A percentile compares a stretch with the other conserved stretches of the same genome.
These are phyloP conservation scores for Xenopus petersii DNA, from an alignment of 2,797 vertebrate species.

Conservation along the genomic window DNA sequence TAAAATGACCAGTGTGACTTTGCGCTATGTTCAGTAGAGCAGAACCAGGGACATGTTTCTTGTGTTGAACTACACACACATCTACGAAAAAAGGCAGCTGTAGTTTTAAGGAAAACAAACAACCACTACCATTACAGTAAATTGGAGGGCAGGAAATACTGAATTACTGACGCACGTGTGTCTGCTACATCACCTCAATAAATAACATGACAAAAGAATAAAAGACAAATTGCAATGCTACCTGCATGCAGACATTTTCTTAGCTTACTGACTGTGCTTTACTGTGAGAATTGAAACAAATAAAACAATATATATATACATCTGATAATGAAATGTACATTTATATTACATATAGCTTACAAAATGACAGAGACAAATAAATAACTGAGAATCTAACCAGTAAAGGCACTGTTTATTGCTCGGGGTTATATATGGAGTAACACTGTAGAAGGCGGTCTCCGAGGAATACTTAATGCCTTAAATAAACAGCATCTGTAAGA, in stretches of 20 bases:
- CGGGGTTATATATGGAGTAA: slow-evolving; percentile 54
- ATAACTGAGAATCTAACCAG: slow-evolving; percentile 72
- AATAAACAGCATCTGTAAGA: slow-evolving; percentile 78
- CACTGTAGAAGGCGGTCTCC: slow-evolving; percentile 55
- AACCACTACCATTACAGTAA: not conserved
- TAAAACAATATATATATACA: slow-evolving; percentile 71
- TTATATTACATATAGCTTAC: slow-evolving; percentile 75
- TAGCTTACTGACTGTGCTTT: not conserved
- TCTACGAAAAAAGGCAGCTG: not conserved
- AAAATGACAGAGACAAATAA: slow-evolving; percentile 69
- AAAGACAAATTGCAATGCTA: not conserved
- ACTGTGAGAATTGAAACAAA: slow-evolving; percentile 52
- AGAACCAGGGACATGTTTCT: too few relatives aligned
- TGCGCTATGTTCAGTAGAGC: too few relatives aligned
- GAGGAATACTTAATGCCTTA: slow-evolving; percentile 70
- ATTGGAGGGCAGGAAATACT: not conserved
- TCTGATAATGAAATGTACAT: slow-evolving; percentile 68
- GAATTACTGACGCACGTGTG: slow-evolving; percentile 6
- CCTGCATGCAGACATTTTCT: not conserved
- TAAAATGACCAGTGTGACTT: too few relatives aligned
- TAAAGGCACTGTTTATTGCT: slow-evolving; percentile 64
- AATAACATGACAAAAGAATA: not conserved
- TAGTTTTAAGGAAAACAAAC: not conserved
- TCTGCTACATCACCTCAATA: slow-evolving; percentile 18
- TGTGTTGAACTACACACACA: too few relatives aligned